Evolutionary conservation across 1,140 invertebrate species (phyloP), one percentile per base, ranked within the genome.

Genomic region (Drosophila sp.): DNA sequence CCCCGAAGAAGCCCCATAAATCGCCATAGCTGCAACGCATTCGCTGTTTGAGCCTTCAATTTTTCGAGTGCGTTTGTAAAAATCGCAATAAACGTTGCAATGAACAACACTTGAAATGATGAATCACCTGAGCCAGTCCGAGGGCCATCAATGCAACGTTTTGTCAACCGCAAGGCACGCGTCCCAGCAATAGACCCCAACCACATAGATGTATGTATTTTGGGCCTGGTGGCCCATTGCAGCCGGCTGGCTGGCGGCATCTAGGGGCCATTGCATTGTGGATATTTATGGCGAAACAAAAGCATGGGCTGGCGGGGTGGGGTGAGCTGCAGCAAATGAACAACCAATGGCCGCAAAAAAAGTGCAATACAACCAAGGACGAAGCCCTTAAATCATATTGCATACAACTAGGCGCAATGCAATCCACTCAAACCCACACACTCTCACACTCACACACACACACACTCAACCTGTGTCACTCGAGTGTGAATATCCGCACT

Each of bases 21-120:
- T 76, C 55, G 70, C 70, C 25, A 25, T 62, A 38, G 38, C 57
- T 63, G 71, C 66, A 69, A 70, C 66, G 71, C 70, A 35, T 11
- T 33, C 38, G 66, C 58, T 41, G 71, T 74, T 66, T 64, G 38
- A n/a, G 38, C n/a, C 33, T 11, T 25, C 60, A 30, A 44, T 40
- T 60, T 82, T 76, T 90, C 70, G 73, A 90, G 87, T 90, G 87
- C 89, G 83, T 90, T 90, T 90, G 87, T 90, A 63, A 90, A 90
- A 90, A 90, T 84, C 77, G 80, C 87, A 90, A 90, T 90, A 90
- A 90, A 87, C 84, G 87, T 90, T 90, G 87, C 87, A 90, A 87
- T 87, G 89, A 90, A 87, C 83, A 90, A 84, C 83, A 89, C 87
- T 90, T 67, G 80, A 91, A 85, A 91, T 91, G 89, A 91, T 91